A percentile compares a stretch with the other conserved stretches of the same genome.
Conservation (phyloP, 2,888 invertebrate species). For the Eupsilia transversa region DNA sequence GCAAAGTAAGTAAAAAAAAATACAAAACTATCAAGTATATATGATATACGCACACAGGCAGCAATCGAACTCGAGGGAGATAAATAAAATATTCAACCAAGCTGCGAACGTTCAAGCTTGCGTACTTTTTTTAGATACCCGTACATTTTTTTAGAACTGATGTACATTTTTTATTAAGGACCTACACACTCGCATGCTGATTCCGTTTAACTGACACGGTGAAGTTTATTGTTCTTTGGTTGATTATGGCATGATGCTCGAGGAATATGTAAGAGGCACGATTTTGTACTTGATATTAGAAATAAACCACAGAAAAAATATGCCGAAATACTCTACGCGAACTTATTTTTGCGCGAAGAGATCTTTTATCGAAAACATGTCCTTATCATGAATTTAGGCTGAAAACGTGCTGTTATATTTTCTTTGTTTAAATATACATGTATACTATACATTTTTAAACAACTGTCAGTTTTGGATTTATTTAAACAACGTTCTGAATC, state of each 20-base stretch:
- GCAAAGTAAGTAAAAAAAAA: slow-evolving; percentile 19
- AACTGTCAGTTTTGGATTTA: not conserved
- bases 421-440: not conserved
- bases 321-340: no score
- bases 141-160: slow-evolving; percentile 43
- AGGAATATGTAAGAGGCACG: slow-evolving; percentile 5
- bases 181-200: slow-evolving; percentile 32
- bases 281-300: not conserved
- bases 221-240: slow-evolving; percentile 23
- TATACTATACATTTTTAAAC: not conserved
- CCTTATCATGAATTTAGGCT: not conserved
- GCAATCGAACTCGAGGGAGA: slow-evolving; percentile 50
- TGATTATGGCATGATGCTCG: not conserved
- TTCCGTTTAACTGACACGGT: slow-evolving; percentile 24
- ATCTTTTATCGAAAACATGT: not conserved
- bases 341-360: not conserved
- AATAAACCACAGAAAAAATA: not conserved
- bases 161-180: slow-evolving; percentile 49
- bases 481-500: not conserved
- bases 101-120: slow-evolving; percentile 38
- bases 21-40: slow-evolving; percentile 22
- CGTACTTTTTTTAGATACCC: slow-evolving; percentile 40
- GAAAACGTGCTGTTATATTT: not conserved
- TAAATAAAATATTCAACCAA: slow-evolving; percentile 62
- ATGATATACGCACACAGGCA: slow-evolving; percentile 49